Evolutionary conservation across 2,113 vertebrate genomes (phyloP).

Genomic region (Sander lucioperca): DNA sequence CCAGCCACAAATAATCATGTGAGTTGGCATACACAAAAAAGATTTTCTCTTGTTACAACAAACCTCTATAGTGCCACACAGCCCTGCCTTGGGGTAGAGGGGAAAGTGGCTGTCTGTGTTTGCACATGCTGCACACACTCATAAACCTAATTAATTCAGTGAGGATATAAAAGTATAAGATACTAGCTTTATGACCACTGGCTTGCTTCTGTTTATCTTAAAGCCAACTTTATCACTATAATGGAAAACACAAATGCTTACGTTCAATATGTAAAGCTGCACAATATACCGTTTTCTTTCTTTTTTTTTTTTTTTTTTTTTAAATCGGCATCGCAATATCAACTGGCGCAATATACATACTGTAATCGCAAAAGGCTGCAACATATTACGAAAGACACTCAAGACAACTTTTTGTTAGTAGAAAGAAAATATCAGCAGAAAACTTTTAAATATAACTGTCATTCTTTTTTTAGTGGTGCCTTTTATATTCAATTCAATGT

Average conservation of each 20-base stretch:
- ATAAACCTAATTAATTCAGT: neutral
- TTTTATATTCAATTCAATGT: too few relatives aligned
- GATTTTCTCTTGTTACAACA: slow-evolving; percentile 58
- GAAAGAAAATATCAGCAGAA: too few relatives aligned
- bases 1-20: slow-evolving; percentile 37
- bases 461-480: too few relatives aligned
- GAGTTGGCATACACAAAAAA: slow-evolving; percentile 53
- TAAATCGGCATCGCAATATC: too few relatives aligned
- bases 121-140: neutral
- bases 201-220: neutral
- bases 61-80: slow-evolving; percentile 38
- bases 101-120: slow-evolving; percentile 1
- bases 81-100: neutral
- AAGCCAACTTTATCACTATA: neutral
- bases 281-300: too few relatives aligned
- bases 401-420: too few relatives aligned
- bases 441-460: too few relatives aligned
- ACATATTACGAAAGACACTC: too few relatives aligned
- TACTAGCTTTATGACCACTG: neutral
- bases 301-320: too few relatives aligned
- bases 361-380: too few relatives aligned
- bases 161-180: neutral
- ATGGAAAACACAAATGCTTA: neutral
- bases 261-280: neutral
- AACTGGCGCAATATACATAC: too few relatives aligned